These are phyloP conservation scores for Eupithecia subumbrata DNA, from an alignment of 2,888 invertebrate genomes.

Conservation along the genomic window DNA sequence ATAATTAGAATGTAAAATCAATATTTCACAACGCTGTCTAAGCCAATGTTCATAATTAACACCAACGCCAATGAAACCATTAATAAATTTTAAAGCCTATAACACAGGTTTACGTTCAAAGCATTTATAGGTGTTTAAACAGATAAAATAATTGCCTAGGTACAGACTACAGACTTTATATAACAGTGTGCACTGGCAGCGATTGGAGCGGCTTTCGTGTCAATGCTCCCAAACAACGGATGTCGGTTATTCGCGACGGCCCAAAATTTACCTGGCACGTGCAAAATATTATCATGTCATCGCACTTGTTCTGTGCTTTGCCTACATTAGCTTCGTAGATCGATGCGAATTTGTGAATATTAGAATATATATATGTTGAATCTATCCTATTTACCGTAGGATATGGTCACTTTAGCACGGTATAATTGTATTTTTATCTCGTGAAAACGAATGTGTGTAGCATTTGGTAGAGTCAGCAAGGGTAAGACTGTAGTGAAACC, in stretches of 20 bases:
- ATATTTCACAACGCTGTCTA: constrained; percentile 18
- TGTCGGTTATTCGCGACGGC: constrained; percentile 49
- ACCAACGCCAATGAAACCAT: constrained; percentile 20
- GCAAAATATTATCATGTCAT: constrained; percentile 34
- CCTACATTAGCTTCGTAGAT: neutral
- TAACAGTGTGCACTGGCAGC: constrained; percentile 24
- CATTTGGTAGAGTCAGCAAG: neutral
- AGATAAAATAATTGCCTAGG: constrained; percentile 53
- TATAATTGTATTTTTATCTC: neutral
- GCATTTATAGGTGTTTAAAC: constrained; percentile 55
- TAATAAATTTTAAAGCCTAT: constrained; percentile 44
- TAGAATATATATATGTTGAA: neutral
- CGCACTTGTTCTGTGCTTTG: constrained; percentile 15
- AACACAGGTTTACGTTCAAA: constrained; percentile 40
- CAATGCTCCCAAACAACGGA: constrained; percentile 57
- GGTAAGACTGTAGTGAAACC: neutral
- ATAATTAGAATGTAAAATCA: neutral
- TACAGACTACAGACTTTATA: constrained; percentile 39
- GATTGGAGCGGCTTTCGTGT: constrained; percentile 46
- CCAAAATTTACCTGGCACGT: constrained; percentile 46
- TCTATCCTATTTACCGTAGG: neutral
- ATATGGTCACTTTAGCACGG: neutral
- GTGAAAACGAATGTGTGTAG: neutral
- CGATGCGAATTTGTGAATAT: neutral
- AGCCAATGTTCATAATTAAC: constrained; percentile 16